Conservation (phyloP, 2,888 invertebrate species). For the Drepanosiphum platanoidis region DNA sequence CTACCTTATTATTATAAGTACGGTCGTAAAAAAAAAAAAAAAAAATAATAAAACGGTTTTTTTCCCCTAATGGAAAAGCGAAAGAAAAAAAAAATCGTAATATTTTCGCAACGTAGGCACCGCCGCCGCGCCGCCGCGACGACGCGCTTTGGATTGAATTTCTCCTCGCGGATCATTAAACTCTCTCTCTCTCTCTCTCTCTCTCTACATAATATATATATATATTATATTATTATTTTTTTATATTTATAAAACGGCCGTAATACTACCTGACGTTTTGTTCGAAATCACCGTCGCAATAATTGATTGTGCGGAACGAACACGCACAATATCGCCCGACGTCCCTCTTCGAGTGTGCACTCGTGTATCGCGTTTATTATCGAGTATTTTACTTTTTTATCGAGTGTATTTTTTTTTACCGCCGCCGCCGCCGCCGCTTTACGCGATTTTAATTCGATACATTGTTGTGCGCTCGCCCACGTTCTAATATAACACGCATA, state of each 20-base stretch:
- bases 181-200: neutral
- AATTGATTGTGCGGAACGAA: slow-evolving; percentile 39
- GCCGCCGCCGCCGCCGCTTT: neutral
- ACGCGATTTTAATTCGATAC: slow-evolving; percentile 42
- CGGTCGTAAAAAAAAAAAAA: neutral
- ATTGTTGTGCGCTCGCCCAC: neutral
- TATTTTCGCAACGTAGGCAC: neutral
- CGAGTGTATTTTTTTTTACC: neutral
- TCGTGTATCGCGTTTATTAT: neutral
- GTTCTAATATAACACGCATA: neutral
- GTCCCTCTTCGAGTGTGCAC: too few species aligned
- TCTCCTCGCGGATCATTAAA: slow-evolving; percentile 7
- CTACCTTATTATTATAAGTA: neutral
- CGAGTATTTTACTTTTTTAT: neutral
- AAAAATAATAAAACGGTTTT: neutral
- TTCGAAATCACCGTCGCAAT: neutral
- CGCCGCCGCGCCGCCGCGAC: too few species aligned
- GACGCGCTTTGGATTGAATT: neutral
- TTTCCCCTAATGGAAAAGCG: neutral
- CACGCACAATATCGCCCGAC: slow-evolving; percentile 7
- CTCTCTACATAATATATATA: neutral
- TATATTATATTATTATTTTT: too few species aligned
- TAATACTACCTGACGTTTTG: slow-evolving; percentile 18
- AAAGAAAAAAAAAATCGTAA: neutral
- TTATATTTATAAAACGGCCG: neutral